Evolutionary conservation across 2,113 vertebrate species (phyloP), one percentile per base, ranked within the genome.

Genomic region (Phalacrocorax pelagicus): DNA sequence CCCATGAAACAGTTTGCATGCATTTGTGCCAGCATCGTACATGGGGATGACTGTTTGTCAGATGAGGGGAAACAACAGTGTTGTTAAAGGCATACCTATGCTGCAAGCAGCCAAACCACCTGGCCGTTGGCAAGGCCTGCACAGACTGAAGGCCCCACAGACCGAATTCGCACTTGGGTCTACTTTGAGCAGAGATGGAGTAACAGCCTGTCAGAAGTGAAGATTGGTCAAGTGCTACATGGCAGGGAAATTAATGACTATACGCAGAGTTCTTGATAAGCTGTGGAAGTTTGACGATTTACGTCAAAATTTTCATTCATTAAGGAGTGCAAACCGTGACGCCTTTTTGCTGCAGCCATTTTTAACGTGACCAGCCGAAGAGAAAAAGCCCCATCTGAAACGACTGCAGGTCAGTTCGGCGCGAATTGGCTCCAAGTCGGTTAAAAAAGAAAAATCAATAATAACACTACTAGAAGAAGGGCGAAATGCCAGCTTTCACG

Each of bases 271-370:
- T 23, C 20, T 4, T 22, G 27, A 6, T n/a, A 14, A 42, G 2
- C 54, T 6, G 29, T 24, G 55, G 6, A 58, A 58, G 15, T 22
- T 1, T 15, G 34, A 14, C 1, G 1, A 26, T 54, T 32, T 14
- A 47, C 0, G 4, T 23, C 11, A 14, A 15, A 3, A 23, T 42
- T 36, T 36, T 19, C 5, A 14, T 32, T 52, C 30, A 3, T 4
- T 4, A 5, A 36, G 40, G 52, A 24, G n/a, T 1, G 4, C 3
- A 1, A 10, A n/a, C 17, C 13, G 1, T 0, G 1, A 18, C 0
- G 12, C 42, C 15, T 13, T 22, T 54, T 16, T 23, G 44, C 65
- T 58, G 46, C 12, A 5, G 42, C 69, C 74, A 19, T 74, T 51
- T 72, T 55, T 29, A 44, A 61, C 1, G 32, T 2, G 8, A 5